Evolutionary conservation across 2,888 invertebrate genomes (phyloP), one percentile per base, ranked within the genome.

Genomic region (Drosophila pseudotakahashii): DNA sequence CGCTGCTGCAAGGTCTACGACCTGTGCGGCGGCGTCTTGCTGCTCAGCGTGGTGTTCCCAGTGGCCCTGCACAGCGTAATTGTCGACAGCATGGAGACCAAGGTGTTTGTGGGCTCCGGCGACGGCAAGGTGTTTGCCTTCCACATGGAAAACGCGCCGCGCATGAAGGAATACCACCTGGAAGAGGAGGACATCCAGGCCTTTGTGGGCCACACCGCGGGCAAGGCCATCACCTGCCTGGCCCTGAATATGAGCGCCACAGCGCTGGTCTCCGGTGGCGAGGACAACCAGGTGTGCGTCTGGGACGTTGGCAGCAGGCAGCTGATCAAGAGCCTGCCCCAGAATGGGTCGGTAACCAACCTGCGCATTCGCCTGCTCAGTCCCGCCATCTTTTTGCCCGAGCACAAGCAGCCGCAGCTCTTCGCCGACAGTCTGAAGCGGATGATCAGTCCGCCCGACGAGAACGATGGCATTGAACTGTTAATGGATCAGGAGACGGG

Each of bases 251-350:
- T 94, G 39, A 95, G 96, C 90, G 96, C 96, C 6, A 93, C 93
- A 44, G 94, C 94, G 13, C 90, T 98, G 26, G 93, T 96, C 59
- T 97, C 98, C 0, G 97, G 96, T 0, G 95, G 96, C 0, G 93
- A 94, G 71, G 97, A 97, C 92, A 94, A 94, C 52, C 94, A 93
- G 67, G 95, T 97, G 0, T 94, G 95, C 75, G 89, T 97, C 23
- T 98, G 98, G 98, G 95, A 98, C 79, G 94, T 97, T 60, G 92
- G 92, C 7, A 97, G 96, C 89, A 93, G 94, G 66, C 96, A 97
- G 90, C 94, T 96, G 52, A 90, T 96, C 4, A 94, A 95, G 77
- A 94, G 93, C 51, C 93, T 97, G 75, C 92, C 93, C 42, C 96
- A 96, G 78, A 96, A 96, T 91, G 96, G 96, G n/a, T 91, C 94